Percentiles rank a stretch among this genome's conserved stretches.
These are phyloP conservation scores for Phalanger gymnotis DNA, from an alignment of 2,797 vertebrate species.

Conservation along the genomic window DNA sequence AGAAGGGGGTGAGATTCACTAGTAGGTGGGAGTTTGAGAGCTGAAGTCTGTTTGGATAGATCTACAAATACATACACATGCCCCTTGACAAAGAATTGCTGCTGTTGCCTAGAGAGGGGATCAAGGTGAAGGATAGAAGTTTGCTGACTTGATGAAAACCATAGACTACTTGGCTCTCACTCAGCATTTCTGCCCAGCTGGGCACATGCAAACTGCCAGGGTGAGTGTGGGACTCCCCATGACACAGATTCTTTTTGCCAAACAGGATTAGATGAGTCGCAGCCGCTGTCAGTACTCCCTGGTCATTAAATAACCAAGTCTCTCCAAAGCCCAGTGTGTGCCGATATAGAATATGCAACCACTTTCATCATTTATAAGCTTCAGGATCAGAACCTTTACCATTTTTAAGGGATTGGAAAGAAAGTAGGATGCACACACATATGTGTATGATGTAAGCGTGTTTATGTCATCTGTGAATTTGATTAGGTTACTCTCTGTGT, in stretches of 20 bases:
- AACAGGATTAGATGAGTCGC: background rate
- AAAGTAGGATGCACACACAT: background rate
- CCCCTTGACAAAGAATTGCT: background rate
- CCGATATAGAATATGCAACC: background rate
- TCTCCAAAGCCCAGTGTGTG: background rate
- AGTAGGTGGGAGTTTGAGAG: background rate
- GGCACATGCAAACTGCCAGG: background rate
- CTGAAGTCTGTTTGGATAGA: background rate
- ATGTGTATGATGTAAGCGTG: background rate
- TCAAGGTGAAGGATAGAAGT: background rate
- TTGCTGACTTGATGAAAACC: background rate
- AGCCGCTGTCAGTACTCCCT: background rate
- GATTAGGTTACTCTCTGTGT: background rate
- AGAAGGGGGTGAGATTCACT: background rate
- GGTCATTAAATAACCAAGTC: background rate
- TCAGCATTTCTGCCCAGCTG: background rate
- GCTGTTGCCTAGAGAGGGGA: background rate
- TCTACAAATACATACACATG: background rate
- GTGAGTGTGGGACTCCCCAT: background rate
- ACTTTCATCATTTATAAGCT: background rate
- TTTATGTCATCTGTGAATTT: background rate
- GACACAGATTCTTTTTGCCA: background rate
- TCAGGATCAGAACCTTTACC: background rate
- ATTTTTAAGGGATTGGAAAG: background rate
- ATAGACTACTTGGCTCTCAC: background rate